Conservation (phyloP, 2,113 vertebrate genomes). For the Scalopus aquaticus region DNA sequence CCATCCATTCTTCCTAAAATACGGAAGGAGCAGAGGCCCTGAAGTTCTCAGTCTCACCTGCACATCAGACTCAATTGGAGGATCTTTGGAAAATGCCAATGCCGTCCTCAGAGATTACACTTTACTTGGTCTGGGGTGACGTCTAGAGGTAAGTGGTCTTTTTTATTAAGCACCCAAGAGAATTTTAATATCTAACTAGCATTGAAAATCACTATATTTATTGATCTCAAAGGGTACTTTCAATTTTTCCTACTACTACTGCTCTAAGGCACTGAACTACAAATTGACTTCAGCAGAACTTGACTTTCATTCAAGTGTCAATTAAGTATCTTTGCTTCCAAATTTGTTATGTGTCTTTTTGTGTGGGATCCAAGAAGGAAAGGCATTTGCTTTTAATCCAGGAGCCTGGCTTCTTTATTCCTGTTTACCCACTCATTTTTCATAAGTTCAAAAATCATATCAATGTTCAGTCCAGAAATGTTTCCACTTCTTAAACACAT, state of each 20-base stretch:
- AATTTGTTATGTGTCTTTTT: neutral
- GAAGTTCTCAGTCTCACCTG: neutral
- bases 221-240: neutral
- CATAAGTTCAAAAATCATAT: neutral
- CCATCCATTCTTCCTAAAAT: neutral
- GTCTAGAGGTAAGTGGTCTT: neutral
- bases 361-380: neutral
- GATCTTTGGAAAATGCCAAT: neutral
- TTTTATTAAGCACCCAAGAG: neutral
- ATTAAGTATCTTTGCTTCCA: neutral
- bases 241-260: neutral
- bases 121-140: neutral
- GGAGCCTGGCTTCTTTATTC: neutral
- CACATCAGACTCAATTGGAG: neutral
- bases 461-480: neutral
- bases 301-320: neutral
- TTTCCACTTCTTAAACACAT: neutral
- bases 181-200: neutral
- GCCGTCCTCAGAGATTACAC: neutral
- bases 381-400: slow-evolving; percentile 1
- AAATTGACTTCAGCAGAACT: neutral
- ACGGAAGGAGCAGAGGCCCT: neutral
- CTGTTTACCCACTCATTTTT: neutral
- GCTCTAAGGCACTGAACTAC: neutral
- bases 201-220: neutral